phyloP scores from a whole-genome alignment of 2,113 vertebrate genomes.

The Sminthopsis crassicaudata region DNA sequence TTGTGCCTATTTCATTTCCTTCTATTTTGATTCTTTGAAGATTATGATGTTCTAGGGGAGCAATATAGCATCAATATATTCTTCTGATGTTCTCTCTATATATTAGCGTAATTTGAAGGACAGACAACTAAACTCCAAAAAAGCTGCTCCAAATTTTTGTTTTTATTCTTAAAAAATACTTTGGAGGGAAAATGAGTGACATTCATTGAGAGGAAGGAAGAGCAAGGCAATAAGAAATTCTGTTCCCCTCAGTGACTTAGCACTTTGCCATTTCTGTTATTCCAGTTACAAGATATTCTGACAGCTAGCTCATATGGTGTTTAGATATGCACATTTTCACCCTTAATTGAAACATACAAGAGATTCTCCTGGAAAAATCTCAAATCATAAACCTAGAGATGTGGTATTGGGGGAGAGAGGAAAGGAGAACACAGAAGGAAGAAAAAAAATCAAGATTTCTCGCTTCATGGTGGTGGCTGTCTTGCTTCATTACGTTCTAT shows the following conservation, averaged over 20 bases:
- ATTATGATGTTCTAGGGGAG: neutral
- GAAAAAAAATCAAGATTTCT: conserved; percentile 49
- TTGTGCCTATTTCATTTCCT: neutral
- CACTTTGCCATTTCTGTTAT: neutral
- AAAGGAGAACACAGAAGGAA: neutral
- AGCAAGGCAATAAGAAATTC: neutral
- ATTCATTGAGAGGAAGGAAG: neutral
- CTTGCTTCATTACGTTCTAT: conserved; percentile 66
- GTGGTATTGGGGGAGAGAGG: no score
- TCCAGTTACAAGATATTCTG: neutral
- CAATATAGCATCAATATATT: neutral
- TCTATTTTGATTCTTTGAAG: neutral
- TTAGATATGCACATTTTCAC: conserved; percentile 2
- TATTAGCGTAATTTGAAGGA: conserved; percentile 22
- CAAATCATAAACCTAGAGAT: conserved; percentile 16
- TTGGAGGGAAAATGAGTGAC: neutral
- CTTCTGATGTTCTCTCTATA: neutral
- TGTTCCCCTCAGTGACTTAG: neutral
- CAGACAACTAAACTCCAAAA: neutral
- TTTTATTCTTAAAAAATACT: neutral
- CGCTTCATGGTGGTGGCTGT: conserved; percentile 20
- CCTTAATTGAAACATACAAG: conserved; percentile 28
- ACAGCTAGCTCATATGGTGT: neutral
- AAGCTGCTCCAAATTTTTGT: neutral
- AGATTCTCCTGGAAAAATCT: neutral